Conservation (phyloP, 1,140 invertebrate species). For the Apocrypta bakeri region DNA sequence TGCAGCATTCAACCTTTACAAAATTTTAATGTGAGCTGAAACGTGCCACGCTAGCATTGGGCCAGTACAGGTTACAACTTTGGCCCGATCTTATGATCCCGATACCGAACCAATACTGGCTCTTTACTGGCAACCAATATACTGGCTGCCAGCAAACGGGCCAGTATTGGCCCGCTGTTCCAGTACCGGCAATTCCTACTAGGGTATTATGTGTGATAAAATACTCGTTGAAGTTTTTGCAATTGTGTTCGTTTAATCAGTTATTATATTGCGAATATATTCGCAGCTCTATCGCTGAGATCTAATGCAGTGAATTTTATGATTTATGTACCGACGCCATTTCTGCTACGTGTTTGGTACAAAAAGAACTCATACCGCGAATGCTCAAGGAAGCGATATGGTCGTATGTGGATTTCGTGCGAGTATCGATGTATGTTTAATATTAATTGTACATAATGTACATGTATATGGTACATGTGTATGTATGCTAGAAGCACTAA, state of each 20-base stretch:
- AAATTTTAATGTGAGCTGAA: too few relatives aligned
- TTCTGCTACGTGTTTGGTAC: neutral
- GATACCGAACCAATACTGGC: too few relatives aligned
- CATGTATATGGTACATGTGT: neutral
- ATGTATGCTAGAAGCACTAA: slow-evolving; percentile 21
- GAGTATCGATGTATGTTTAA: slow-evolving; percentile 17
- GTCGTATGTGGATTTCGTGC: neutral
- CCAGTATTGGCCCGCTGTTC: too few relatives aligned
- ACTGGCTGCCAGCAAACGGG: too few relatives aligned
- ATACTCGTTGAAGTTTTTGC: neutral
- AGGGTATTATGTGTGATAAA: neutral
- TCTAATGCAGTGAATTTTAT: neutral
- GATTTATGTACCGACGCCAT: neutral
- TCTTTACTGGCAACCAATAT: too few relatives aligned
- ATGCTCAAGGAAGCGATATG: neutral
- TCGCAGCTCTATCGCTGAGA: neutral
- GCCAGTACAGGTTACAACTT: too few relatives aligned
- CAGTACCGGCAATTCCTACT: too few relatives aligned
- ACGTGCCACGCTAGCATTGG: too few relatives aligned
- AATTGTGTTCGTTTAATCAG: neutral
- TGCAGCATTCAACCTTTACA: too few relatives aligned
- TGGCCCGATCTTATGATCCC: too few relatives aligned
- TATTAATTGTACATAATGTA: slow-evolving; percentile 8
- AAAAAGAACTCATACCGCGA: neutral
- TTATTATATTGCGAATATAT: neutral